Evolutionary conservation across 2,888 invertebrate species (phyloP).

Genomic region (Ariolimax columbianus): DNA sequence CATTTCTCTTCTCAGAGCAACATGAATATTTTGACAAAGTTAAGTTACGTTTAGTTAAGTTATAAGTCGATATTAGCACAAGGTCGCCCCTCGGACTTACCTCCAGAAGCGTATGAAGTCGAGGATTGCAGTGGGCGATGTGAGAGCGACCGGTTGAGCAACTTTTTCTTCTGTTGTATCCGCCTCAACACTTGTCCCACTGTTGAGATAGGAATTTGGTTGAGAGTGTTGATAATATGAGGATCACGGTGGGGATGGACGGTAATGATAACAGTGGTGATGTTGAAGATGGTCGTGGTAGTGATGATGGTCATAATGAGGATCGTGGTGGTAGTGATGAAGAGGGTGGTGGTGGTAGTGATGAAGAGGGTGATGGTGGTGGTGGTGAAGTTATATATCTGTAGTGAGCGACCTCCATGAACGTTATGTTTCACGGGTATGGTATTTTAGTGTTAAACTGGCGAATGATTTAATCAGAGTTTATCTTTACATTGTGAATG

Average conservation of each 20-base stretch:
- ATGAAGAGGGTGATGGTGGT: too few species aligned
- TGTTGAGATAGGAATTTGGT: background rate
- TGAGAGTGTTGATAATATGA: background rate
- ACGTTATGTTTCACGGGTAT: background rate
- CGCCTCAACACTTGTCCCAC: slow-evolving; percentile 50
- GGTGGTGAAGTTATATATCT: background rate
- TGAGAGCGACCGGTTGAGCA: slow-evolving; percentile 50
- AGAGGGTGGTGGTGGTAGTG: too few species aligned
- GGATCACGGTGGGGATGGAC: background rate
- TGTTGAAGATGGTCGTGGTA: too few species aligned
- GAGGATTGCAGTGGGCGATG: slow-evolving; percentile 48
- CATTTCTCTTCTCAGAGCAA: too few species aligned
- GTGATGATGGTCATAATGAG: too few species aligned
- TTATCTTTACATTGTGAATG: background rate
- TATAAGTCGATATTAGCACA: too few species aligned
- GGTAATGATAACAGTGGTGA: background rate
- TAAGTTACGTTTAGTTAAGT: too few species aligned
- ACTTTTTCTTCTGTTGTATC: slow-evolving; percentile 46
- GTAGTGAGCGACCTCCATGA: background rate
- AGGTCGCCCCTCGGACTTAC: too few species aligned
- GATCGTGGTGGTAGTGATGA: too few species aligned
- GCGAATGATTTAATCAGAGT: too few species aligned
- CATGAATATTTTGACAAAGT: too few species aligned
- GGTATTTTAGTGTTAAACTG: too few species aligned
- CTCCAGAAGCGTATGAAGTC: slow-evolving; percentile 48